Evolutionary conservation across 2,888 invertebrate genomes (phyloP).

Genomic region (Rhamphomyia laevipes): DNA sequence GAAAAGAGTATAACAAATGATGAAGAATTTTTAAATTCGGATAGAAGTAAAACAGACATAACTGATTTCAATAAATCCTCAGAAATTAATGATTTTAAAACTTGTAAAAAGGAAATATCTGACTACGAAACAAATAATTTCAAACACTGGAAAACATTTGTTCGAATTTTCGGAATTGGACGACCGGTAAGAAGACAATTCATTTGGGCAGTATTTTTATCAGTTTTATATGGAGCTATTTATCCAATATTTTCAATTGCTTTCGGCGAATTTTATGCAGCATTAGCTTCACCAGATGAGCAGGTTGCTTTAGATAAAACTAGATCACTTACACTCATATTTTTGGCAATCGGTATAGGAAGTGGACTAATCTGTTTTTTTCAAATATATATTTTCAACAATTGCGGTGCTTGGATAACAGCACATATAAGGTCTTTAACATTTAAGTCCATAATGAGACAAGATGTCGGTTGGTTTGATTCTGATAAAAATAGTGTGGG

Average conservation of each 20-base stretch:
- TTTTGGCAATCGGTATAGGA: conserved; percentile 48
- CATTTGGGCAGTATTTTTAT: conserved; percentile 48
- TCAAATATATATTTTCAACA: conserved; percentile 60
- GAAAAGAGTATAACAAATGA: too few relatives aligned
- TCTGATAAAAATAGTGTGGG: conserved; percentile 54
- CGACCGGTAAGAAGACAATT: conserved; percentile 56
- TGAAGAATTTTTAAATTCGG: too few relatives aligned
- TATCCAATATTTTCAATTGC: conserved; percentile 65
- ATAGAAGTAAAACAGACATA: too few relatives aligned
- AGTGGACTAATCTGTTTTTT: conserved; percentile 53
- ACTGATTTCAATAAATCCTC: too few relatives aligned
- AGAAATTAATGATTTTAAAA: too few relatives aligned
- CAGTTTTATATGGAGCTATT: conserved; percentile 53
- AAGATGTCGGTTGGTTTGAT: conserved; percentile 67
- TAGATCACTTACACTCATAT: conserved; percentile 47
- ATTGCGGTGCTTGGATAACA: conserved; percentile 64
- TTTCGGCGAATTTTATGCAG: conserved; percentile 60
- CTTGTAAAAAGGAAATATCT: too few relatives aligned
- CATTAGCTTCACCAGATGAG: conserved; percentile 32
- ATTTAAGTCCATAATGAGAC: conserved; percentile 52
- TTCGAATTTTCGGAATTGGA: conserved; percentile 44
- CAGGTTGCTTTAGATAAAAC: conserved; percentile 44
- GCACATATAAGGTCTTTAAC: conserved; percentile 41
- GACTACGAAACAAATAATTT: too few relatives aligned
- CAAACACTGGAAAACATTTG: conserved; percentile 26